Conservation (phyloP, 2,888 invertebrate genomes). For the Neria commutata region DNA sequence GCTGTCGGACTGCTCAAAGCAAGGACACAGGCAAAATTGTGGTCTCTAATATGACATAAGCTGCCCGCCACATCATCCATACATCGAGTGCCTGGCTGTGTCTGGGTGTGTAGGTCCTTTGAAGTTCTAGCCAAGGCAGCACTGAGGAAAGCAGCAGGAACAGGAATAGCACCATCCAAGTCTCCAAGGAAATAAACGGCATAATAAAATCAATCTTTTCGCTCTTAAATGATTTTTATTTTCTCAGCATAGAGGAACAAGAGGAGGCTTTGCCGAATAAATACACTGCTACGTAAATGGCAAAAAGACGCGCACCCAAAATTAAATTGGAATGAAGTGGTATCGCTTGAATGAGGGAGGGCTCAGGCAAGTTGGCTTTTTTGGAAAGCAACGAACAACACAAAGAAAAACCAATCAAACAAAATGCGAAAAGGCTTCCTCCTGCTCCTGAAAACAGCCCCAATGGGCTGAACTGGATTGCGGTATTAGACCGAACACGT, state of each 20-base stretch:
- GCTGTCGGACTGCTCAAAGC: no score
- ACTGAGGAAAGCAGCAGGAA: no score
- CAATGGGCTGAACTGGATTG: no score
- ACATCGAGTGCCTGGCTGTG: no score
- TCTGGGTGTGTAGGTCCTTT: neutral
- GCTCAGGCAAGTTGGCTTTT: no score
- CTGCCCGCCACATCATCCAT: neutral
- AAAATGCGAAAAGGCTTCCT: conserved; percentile 20
- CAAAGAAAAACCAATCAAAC: conserved; percentile 44
- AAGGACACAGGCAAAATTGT: no score
- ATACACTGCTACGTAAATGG: neutral
- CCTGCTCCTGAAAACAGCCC: no score
- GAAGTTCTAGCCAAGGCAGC: no score
- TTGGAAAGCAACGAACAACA: no score
- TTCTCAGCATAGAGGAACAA: conserved; percentile 16
- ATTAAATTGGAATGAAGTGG: neutral
- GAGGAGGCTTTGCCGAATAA: neutral
- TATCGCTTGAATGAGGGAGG: no score
- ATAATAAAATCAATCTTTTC: conserved; percentile 51
- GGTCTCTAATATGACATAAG: neutral
- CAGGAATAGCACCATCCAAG: no score
- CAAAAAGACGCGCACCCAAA: conserved; percentile 15
- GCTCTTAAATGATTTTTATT: conserved; percentile 25
- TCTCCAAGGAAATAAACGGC: conserved; percentile 55
- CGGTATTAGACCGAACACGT: no score